Evolutionary conservation across 2,888 invertebrate genomes (phyloP), one percentile per base, ranked within the genome.

Genomic region (Hyalella azteca): DNA sequence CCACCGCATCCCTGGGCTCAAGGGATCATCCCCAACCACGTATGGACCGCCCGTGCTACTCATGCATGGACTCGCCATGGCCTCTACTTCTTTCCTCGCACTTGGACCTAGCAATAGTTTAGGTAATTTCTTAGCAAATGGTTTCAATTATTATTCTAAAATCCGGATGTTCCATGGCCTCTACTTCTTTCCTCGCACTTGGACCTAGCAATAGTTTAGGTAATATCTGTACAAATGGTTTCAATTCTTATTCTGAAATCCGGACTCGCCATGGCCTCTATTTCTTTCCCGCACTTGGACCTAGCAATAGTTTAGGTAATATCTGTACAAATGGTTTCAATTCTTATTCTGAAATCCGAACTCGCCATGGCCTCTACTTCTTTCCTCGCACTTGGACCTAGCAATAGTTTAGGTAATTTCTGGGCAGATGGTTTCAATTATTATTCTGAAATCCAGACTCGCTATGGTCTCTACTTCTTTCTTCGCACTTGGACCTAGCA

Each of bases 41-140:
- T 54, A 11, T 54, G 26, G 3, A 26, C 22, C 4, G 13, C 86
- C 86, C 0, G 86, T 86, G 4, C 90, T 94, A 83, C 87, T 95
- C 49, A 94, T 95, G 86, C 95, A 95, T 86, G 97, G 96, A 0
- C 88, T 97, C 3, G 88, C 94, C 0, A 91, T 92, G 11, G 93
- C 93, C 85, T 94, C 95, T 0, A 91, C 93, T 54, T 54, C 54
- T 29, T 54, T 54, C 54, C 54, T 54, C 54, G 54, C 54, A 26
- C 54, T 54, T 29, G 54, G 54, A 22, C 54, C 54, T 2, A 19
- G 4, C 26, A 54, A 54, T 29, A 54, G 54, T 54, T 19, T 54
- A 3, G 54, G 54, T 54, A 54, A 54, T 22, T 54, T 54, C 11
- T n/a, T n/a, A n/a, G n/a, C n/a, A n/a, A n/a, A n/a, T n/a, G n/a